Conservation (phyloP, 2,888 invertebrate genomes). For the Odontothrips loti region DNA sequence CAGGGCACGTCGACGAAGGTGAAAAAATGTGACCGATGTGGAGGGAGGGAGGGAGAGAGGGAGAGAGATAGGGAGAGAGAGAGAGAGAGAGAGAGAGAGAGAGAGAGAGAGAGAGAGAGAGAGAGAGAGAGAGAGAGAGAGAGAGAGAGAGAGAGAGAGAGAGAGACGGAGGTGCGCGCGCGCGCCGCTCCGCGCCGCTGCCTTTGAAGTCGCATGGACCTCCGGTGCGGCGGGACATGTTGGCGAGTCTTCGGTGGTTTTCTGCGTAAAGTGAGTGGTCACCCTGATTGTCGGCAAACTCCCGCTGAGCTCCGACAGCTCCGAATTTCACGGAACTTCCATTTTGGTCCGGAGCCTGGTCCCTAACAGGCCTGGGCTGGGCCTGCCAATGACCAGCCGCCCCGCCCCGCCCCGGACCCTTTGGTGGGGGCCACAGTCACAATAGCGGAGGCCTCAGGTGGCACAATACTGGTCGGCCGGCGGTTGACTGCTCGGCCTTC, state of each 20-base stretch:
- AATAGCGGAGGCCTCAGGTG: neutral
- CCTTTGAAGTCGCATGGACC: neutral
- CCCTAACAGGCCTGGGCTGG: neutral
- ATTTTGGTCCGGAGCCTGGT: neutral
- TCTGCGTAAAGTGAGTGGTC: slow-evolving; percentile 26
- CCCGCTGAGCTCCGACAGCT: slow-evolving; percentile 18
- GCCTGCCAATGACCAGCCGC: neutral
- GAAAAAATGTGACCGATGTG: neutral
- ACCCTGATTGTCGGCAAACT: slow-evolving; percentile 20
- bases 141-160: neutral
- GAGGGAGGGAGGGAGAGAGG: neutral
- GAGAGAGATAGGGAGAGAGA: neutral
- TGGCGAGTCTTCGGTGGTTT: slow-evolving; percentile 10
- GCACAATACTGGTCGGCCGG: neutral
- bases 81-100: neutral
- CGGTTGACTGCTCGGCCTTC: no score
- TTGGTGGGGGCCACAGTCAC: no score
- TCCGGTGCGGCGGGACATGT: neutral
- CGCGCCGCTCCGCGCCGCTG: no score
- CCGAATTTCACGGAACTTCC: slow-evolving; percentile 24
- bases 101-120: neutral
- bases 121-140: neutral
- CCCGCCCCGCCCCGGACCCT: no score
- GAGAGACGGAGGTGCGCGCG: neutral
- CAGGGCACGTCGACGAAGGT: neutral